Evolutionary conservation across 2,797 vertebrate genomes (phyloP).

Genomic region (Rhinichthys osculus): DNA sequence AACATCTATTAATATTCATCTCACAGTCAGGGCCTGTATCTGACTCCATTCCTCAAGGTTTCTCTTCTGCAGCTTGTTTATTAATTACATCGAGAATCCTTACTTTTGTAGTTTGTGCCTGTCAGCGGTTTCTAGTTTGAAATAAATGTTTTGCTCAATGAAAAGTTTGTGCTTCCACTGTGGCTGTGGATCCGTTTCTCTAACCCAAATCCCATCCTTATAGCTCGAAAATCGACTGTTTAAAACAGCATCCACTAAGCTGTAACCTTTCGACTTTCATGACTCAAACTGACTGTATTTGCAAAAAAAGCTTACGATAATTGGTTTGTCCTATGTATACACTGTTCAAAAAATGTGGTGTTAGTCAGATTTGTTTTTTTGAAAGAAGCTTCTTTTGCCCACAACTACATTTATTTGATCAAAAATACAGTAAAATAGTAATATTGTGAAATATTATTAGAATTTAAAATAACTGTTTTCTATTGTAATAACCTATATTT

Average conservation of each 20-base stretch:
- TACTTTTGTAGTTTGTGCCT: background rate
- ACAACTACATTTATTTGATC: background rate
- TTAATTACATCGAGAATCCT: background rate
- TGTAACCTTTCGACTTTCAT: background rate
- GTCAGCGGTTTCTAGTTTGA: background rate
- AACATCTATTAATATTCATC: conserved; percentile 35
- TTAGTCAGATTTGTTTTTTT: background rate
- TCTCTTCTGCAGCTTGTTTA: background rate
- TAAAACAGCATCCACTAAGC: background rate
- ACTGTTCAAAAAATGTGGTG: background rate
- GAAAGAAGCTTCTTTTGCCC: background rate
- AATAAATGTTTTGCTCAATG: background rate
- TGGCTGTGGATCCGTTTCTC: background rate
- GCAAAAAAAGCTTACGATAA: background rate
- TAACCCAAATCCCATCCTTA: background rate
- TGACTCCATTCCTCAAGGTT: background rate
- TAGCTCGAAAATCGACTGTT: background rate
- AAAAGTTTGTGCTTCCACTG: background rate
- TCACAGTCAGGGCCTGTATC: background rate
- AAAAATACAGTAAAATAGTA: background rate
- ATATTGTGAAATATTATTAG: background rate
- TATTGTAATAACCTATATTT: background rate
- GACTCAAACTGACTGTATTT: background rate
- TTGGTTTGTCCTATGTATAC: background rate
- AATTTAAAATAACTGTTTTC: background rate